phyloP scores from a whole-genome alignment of 2,113 vertebrate species.

The Percina caprodes region DNA sequence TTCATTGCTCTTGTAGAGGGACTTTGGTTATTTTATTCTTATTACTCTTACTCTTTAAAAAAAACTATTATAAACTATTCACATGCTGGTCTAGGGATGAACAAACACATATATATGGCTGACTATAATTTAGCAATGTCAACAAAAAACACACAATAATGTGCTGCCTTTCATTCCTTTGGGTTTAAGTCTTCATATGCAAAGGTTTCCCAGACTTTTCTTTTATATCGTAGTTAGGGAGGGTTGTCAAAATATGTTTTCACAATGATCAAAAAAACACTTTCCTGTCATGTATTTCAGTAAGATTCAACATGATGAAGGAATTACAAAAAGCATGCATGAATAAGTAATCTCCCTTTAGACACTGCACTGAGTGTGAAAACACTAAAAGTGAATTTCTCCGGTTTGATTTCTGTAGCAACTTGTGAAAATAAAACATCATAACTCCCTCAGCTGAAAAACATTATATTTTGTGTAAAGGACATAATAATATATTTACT shows the following conservation, averaged over 20 bases:
- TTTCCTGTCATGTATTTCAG: constrained; percentile 30
- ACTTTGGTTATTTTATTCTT: not conserved
- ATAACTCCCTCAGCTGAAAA: not conserved
- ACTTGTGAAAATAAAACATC: not conserved
- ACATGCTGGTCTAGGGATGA: not conserved
- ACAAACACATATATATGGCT: not conserved
- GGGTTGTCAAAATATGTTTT: constrained; percentile 1
- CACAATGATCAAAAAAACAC: constrained; percentile 31
- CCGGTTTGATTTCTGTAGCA: not conserved
- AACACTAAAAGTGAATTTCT: not conserved
- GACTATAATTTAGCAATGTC: not conserved
- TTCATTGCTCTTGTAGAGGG: not conserved
- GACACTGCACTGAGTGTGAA: not conserved
- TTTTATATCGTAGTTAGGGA: not conserved
- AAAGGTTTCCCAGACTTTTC: not conserved
- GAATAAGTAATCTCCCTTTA: constrained; percentile 42
- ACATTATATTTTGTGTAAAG: not conserved
- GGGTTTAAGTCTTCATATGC: not conserved
- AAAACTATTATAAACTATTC: not conserved
- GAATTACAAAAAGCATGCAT: constrained; percentile 15
- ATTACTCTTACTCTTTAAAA: not conserved
- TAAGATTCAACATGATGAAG: constrained; percentile 27
- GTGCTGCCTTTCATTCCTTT: not conserved
- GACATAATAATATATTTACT: too few relatives aligned
- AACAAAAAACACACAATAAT: not conserved